Evolutionary conservation across 2,888 invertebrate species (phyloP).

Genomic region (Melieria omissa): DNA sequence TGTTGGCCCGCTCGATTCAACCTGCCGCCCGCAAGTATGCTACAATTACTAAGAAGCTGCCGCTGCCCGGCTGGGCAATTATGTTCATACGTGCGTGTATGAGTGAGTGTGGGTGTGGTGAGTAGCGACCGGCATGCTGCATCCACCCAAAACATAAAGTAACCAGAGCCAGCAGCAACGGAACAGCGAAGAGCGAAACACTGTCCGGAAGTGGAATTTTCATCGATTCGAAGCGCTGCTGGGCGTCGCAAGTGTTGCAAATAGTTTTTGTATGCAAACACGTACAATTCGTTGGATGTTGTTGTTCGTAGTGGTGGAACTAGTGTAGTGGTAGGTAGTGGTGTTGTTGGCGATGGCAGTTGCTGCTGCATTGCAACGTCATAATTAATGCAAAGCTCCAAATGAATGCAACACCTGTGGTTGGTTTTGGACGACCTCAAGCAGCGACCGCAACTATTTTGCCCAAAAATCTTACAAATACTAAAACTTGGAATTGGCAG

Average conservation of each 20-base stretch:
- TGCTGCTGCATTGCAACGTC: constrained; percentile 52
- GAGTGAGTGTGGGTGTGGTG: neutral
- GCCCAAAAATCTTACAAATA: constrained; percentile 11
- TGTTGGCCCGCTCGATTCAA: neutral
- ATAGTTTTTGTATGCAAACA: constrained; percentile 52
- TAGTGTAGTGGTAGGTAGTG: too few species aligned
- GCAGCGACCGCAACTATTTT: constrained; percentile 49
- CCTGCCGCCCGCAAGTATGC: constrained; percentile 28
- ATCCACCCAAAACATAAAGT: constrained; percentile 9
- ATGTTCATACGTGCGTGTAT: neutral
- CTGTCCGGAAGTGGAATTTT: constrained; percentile 6
- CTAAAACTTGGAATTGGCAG: too few species aligned
- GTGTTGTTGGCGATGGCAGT: neutral
- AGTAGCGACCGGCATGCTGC: neutral
- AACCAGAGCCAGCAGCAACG: constrained; percentile 13
- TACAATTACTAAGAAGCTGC: constrained; percentile 19
- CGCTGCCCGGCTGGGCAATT: neutral
- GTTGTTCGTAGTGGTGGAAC: neutral
- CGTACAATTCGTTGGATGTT: neutral
- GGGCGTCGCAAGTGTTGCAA: constrained; percentile 53
- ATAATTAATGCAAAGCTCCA: constrained; percentile 68
- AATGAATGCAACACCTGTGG: constrained; percentile 68
- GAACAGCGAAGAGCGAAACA: constrained; percentile 5
- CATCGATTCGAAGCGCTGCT: neutral
- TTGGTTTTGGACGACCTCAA: constrained; percentile 65